phyloP scores from a whole-genome alignment of 1,140 invertebrate species.

The Venturia canescens region DNA sequence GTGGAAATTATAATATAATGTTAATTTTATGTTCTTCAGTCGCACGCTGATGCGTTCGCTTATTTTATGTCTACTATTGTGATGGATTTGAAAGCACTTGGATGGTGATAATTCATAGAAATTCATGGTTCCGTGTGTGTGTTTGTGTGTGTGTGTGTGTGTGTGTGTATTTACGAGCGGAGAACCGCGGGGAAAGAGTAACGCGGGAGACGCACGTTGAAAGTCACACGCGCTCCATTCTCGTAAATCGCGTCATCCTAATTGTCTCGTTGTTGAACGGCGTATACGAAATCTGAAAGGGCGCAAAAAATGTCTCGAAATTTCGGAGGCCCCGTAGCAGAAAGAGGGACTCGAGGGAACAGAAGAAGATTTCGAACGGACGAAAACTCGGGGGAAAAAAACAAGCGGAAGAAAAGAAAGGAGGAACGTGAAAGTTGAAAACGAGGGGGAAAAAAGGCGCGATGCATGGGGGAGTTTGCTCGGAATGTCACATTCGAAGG shows the following conservation, averaged over 20 bases:
- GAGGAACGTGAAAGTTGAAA: constrained; percentile 37
- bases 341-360: background rate
- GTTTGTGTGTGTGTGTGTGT: too few relatives aligned
- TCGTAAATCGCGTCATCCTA: constrained; percentile 52
- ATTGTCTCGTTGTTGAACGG: constrained; percentile 61
- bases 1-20: too few relatives aligned
- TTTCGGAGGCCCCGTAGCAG: background rate
- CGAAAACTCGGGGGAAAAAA: background rate
- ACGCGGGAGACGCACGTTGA: background rate
- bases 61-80: background rate
- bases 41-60: too few relatives aligned
- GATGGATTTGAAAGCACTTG: too few relatives aligned
- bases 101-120: background rate
- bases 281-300: constrained; percentile 48
- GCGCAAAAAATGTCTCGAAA: background rate
- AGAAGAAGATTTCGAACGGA: constrained; percentile 29
- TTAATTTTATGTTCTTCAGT: too few relatives aligned
- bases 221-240: background rate
- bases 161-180: background rate
- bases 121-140: too few relatives aligned
- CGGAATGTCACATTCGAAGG: constrained; percentile 58
- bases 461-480: constrained; percentile 47
- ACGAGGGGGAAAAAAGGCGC: constrained; percentile 17
- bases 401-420: background rate
- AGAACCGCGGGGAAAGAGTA: too few relatives aligned